These are phyloP conservation scores for roundworm (Caenorhabditis elegans) DNA, from an alignment of 1,140 invertebrate species.

Conservation along the genomic window WBcel235 BX284603.4:4518001-4518500, in stretches of 20 bases:
- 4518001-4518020: conserved; percentile 19
- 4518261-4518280: conserved; percentile 10
- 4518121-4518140: neutral
- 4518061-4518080: conserved; percentile 3
- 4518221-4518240: conserved; percentile 11
- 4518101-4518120: neutral
- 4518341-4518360: conserved; percentile 19
- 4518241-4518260: conserved; percentile 23
- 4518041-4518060: conserved; percentile 25
- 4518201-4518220: neutral
- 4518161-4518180: neutral
- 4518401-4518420: conserved; percentile 34
- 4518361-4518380: conserved; percentile 16
- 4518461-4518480: neutral
- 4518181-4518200: neutral
- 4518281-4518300: neutral
- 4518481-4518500: neutral
- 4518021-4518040: conserved; percentile 32
- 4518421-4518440: neutral
- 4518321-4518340: conserved; percentile 11
- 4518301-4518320: conserved; percentile 5
- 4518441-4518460: neutral
- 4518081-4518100: conserved; percentile 22
- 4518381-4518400: conserved; percentile 4
- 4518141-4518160: conserved; percentile 9